A percentile compares a stretch with the other conserved stretches of the same genome.
These are phyloP conservation scores for Aphelenchoides besseyi DNA, from an alignment of 1,140 invertebrate genomes.

Conservation along the genomic window DNA sequence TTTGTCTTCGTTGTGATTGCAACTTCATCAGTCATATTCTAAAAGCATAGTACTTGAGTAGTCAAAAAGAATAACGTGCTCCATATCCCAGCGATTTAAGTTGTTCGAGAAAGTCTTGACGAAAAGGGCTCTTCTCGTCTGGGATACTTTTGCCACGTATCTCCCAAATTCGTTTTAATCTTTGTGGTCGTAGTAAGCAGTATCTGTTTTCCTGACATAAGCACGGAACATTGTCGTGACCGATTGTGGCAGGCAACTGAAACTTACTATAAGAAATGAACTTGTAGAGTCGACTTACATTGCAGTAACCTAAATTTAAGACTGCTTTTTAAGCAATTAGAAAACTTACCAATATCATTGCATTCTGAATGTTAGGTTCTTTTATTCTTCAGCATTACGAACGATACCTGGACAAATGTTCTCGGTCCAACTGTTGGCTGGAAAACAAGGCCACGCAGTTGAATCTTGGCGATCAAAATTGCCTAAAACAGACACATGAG, in stretches of 20 bases:
- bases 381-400: too few relatives aligned
- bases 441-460: conserved; percentile 59
- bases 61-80: conserved; percentile 31
- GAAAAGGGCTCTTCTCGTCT: conserved; percentile 48
- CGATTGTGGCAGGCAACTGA: conserved; percentile 53
- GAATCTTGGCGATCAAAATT: conserved; percentile 59
- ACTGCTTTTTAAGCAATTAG: too few relatives aligned
- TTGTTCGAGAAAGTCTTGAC: conserved; percentile 44
- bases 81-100: conserved; percentile 52
- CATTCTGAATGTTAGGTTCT: conserved; percentile 34
- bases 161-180: conserved; percentile 58
- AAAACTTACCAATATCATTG: conserved; percentile 62
- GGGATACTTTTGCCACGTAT: conserved; percentile 56
- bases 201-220: conserved; percentile 48
- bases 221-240: conserved; percentile 46
- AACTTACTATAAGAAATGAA: too few relatives aligned
- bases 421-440: conserved; percentile 34
- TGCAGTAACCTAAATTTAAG: too few relatives aligned
- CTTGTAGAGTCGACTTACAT: too few relatives aligned
- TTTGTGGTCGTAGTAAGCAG: conserved; percentile 53
- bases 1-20: conserved; percentile 53
- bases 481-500: background rate
- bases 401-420: conserved; percentile 42
- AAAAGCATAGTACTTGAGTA: background rate
- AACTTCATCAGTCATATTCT: conserved; percentile 12